phyloP scores from a whole-genome alignment of 2,888 invertebrate genomes.

The Drosophila atripex region DNA sequence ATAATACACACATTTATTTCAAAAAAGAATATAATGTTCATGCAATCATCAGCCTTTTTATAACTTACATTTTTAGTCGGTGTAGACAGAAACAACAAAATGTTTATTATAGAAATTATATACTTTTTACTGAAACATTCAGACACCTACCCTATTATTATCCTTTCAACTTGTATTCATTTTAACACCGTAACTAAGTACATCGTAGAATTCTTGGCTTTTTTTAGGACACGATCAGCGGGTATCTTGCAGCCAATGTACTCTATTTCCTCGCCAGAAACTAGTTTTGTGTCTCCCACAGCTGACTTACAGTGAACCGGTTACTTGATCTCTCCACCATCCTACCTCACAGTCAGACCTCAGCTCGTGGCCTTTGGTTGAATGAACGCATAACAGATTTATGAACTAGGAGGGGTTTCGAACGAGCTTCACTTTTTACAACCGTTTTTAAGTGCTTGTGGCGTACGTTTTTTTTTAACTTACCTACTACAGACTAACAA shows the following conservation, averaged over 20 bases:
- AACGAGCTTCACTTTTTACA: background rate
- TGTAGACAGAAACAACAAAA: background rate
- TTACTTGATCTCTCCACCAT: slow-evolving; percentile 37
- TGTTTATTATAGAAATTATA: background rate
- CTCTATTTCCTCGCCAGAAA: slow-evolving; percentile 41
- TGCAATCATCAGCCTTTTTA: too few relatives aligned
- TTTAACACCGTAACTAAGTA: background rate
- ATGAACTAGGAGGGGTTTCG: slow-evolving; percentile 9
- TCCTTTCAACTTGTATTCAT: background rate
- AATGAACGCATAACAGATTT: slow-evolving; percentile 50
- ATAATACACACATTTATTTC: background rate
- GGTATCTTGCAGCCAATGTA: background rate
- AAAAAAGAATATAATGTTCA: background rate
- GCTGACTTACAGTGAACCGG: slow-evolving; percentile 59
- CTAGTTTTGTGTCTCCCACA: slow-evolving; percentile 56
- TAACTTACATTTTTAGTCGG: too few relatives aligned
- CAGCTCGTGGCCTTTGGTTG: slow-evolving; percentile 53
- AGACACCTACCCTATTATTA: background rate
- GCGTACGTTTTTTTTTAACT: background rate
- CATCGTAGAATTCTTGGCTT: too few relatives aligned
- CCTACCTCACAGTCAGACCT: slow-evolving; percentile 12
- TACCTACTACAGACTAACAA: too few relatives aligned
- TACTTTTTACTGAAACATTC: background rate
- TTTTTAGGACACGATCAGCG: too few relatives aligned
- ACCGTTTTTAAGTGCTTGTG: background rate